Evolutionary conservation across 2,797 vertebrate genomes (phyloP).

Genomic region (Semaprochilodus insignis): DNA sequence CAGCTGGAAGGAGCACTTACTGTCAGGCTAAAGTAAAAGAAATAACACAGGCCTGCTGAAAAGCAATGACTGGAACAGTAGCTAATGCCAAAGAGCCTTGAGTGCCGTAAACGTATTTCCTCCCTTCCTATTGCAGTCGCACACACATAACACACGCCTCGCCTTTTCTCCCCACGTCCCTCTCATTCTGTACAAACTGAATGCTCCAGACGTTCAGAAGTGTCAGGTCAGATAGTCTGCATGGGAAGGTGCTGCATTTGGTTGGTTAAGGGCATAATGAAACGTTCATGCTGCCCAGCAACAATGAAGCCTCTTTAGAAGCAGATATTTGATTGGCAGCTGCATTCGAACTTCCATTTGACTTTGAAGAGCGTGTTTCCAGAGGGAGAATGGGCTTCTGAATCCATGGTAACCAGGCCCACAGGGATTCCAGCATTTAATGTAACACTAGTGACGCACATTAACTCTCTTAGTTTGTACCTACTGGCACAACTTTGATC

Average conservation of each 20-base stretch:
- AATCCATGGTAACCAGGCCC: conserved; percentile 45
- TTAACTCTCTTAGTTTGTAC: neutral
- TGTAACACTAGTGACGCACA: conserved; percentile 15
- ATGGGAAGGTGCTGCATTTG: conserved; percentile 37
- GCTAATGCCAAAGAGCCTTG: conserved; percentile 21
- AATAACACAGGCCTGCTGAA: neutral
- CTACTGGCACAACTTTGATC: neutral
- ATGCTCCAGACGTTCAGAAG: conserved; percentile 23
- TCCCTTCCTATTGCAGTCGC: neutral
- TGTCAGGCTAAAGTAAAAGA: neutral
- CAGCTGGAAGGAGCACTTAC: neutral
- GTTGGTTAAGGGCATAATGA: conserved; percentile 47
- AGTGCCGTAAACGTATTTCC: conserved; percentile 15
- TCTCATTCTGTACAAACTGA: conserved; percentile 40
- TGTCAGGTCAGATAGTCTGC: conserved; percentile 42
- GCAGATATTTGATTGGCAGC: conserved; percentile 39
- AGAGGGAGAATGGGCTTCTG: conserved; percentile 13
- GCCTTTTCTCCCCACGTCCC: neutral
- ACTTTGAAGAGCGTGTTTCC: conserved; percentile 45
- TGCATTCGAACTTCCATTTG: conserved; percentile 34
- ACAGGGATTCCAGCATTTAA: conserved; percentile 22
- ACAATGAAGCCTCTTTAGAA: conserved; percentile 51
- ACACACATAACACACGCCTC: neutral
- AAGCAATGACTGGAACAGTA: conserved; percentile 18
- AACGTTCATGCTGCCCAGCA: conserved; percentile 50